phyloP scores from a whole-genome alignment of 2,888 invertebrate genomes.

The Amorpha juglandis region DNA sequence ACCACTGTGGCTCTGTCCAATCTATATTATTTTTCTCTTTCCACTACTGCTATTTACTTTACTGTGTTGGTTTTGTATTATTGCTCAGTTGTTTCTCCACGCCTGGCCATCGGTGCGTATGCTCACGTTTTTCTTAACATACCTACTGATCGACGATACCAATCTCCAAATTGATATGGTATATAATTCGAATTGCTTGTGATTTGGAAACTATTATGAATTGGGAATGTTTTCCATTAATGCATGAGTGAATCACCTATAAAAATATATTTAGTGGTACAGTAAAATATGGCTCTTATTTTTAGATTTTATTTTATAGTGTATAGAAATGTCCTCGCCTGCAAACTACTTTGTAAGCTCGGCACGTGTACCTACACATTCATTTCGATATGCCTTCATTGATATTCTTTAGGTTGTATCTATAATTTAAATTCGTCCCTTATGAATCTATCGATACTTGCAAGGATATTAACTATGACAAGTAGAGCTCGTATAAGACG shows the following conservation, averaged over 20 bases:
- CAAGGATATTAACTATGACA: slow-evolving; percentile 2
- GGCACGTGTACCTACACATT: background rate
- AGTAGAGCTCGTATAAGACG: background rate
- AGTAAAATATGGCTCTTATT: background rate
- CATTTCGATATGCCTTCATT: slow-evolving; percentile 11
- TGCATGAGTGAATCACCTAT: background rate
- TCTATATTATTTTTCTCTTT: background rate
- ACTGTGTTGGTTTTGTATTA: slow-evolving; percentile 52
- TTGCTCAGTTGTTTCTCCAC: slow-evolving; percentile 49
- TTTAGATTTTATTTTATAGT: background rate
- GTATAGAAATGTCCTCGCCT: background rate
- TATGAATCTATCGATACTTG: background rate
- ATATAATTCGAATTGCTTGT: background rate
- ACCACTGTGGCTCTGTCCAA: slow-evolving; percentile 41
- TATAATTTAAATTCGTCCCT: slow-evolving; percentile 7
- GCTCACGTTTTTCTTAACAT: slow-evolving; percentile 14
- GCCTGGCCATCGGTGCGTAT: slow-evolving; percentile 23
- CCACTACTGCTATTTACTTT: background rate
- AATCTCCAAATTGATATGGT: slow-evolving; percentile 4
- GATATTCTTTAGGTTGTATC: background rate
- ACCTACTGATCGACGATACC: too few relatives aligned
- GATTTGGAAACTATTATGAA: background rate
- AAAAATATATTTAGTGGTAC: background rate
- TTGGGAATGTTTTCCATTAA: background rate
- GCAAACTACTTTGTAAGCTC: background rate